Conservation (phyloP, 2,113 vertebrate species). For the Ceratotherium simum region DNA sequence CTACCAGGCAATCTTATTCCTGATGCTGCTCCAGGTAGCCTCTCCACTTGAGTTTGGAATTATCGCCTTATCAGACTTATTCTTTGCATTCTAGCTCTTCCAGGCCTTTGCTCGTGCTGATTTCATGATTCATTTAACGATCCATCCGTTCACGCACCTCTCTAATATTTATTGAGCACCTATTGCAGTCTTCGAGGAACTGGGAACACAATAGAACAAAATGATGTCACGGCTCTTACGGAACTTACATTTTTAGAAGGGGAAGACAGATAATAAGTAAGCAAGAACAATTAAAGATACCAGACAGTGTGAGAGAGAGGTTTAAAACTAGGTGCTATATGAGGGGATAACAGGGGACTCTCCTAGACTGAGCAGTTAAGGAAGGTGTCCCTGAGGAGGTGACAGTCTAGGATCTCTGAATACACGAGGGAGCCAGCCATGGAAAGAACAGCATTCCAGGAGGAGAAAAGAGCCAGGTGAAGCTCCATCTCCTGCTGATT, state of each 20-base stretch:
- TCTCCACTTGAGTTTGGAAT: background rate
- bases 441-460: background rate
- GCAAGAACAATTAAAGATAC: background rate
- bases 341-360: background rate
- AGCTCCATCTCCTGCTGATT: background rate
- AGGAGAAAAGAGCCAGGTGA: background rate
- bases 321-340: background rate
- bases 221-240: background rate
- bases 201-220: too few species aligned
- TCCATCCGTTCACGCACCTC: accelerated
- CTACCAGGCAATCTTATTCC: background rate
- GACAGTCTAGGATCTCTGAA: background rate
- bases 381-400: background rate
- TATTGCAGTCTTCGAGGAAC: background rate
- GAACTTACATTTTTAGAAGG: background rate
- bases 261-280: background rate
- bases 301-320: background rate
- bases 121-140: background rate
- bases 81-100: background rate
- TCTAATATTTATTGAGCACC: background rate
- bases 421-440: background rate
- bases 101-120: background rate
- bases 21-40: background rate
- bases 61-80: background rate
- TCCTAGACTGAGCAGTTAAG: background rate